Evolutionary conservation across 2,797 vertebrate genomes (phyloP), one percentile per base, ranked within the genome.

Genomic region (Mus caroli): DNA sequence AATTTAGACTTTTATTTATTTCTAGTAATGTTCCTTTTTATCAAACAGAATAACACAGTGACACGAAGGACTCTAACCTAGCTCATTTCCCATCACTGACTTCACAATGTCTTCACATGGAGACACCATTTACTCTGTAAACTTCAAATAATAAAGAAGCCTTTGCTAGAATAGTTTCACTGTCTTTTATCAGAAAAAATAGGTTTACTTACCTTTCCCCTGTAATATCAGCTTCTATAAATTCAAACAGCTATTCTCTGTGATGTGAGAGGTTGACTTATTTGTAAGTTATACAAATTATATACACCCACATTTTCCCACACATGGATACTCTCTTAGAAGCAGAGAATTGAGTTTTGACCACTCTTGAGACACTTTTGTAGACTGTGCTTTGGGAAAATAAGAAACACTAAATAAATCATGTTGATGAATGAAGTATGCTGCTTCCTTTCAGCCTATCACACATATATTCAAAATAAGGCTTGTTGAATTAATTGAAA

Each of bases 341-440:
- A 15, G 43, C 8, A 62, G 26, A 96, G 13, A 3, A 2, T 62
- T 80, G 10, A 31, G 4, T 77, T 84, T 95, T 76, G 85, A 69
- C 92, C 3, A 50, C 31, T 92, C 90, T 54, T 86, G 2, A 78
- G 24, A 87, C 4, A 58, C 9, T 52, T 64, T 95, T 83, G 52
- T 76, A 95, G 73, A 40, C 26, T 78, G 2, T 54, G 82, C 13
- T 56, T 26, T 64, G 8, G 37, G 78, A 94, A 94, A 56, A 67
- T 91, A 96, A 79, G 40, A 71, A 90, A 13, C 2, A 62, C 8
- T 89, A 58, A 90, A 75, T 89, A 89, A 50, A 76, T 92, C 7
- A 43, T 24, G 8, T 37, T 83, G 40, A 56, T 82, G 19, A 85
- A 71, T 91, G 69, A 90, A 88, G 77, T 40, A 73, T 54, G 11